A percentile compares a stretch with the other conserved stretches of the same genome.
These are phyloP conservation scores for Caenorhabditis wallacei DNA, from an alignment of 2,888 invertebrate species.

Conservation along the genomic window DNA sequence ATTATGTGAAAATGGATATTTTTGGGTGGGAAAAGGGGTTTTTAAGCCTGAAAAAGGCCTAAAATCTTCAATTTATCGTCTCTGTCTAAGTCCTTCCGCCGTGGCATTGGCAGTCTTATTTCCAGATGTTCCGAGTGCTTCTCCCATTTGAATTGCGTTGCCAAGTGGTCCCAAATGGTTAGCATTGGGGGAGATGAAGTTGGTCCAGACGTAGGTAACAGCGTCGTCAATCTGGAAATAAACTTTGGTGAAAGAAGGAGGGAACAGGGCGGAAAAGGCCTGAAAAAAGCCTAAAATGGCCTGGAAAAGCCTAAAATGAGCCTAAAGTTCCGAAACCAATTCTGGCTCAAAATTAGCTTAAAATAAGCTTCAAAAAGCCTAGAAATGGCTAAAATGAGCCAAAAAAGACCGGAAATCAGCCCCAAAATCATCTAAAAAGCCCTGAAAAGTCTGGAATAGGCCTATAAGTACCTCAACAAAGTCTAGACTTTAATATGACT, in stretches of 20 bases:
- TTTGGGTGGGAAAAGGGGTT: neutral
- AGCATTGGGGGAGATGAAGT: conserved; percentile 83
- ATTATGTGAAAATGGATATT: neutral
- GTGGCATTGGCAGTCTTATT: conserved; percentile 43
- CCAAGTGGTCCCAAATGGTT: conserved; percentile 72
- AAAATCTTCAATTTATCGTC: no score
- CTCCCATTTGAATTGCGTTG: conserved; percentile 71
- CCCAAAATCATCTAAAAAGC: no score
- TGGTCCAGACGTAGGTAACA: conserved; percentile 93
- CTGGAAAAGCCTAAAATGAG: neutral
- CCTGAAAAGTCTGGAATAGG: no score
- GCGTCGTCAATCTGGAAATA: conserved; percentile 89
- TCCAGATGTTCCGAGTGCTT: conserved; percentile 40
- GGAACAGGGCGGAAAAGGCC: no score
- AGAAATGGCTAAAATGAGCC: no score
- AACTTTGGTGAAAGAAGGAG: no score
- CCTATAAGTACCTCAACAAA: no score
- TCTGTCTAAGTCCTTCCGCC: conserved; percentile 6
- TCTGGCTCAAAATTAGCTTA: no score
- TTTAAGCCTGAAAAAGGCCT: neutral
- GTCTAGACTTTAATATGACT: no score
- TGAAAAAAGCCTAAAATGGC: neutral
- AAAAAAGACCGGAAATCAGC: no score
- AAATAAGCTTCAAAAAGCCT: no score
- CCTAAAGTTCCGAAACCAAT: neutral